Conservation (phyloP, 2,113 vertebrate genomes). For the Panthera tigris region DNA sequence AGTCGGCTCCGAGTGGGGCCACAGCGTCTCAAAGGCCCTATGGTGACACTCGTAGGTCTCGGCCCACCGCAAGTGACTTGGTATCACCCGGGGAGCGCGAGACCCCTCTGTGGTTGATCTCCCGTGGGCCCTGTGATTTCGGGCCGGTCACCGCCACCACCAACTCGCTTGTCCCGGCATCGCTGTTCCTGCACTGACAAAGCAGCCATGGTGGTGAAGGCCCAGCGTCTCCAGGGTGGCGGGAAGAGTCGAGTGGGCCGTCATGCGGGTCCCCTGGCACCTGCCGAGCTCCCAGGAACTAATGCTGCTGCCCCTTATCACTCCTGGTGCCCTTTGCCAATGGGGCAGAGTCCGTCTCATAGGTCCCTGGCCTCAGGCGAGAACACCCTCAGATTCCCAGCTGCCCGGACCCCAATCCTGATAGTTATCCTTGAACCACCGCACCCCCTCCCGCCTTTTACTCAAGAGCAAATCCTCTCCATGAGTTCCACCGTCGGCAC, state of each 20-base stretch:
- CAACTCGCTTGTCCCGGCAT: not conserved
- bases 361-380: not conserved
- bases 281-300: not conserved
- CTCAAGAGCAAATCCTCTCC: not conserved
- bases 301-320: not conserved
- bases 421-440: not conserved
- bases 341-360: not conserved
- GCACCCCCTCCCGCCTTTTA: not conserved
- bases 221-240: not conserved
- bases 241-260: not conserved
- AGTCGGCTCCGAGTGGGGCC: not conserved
- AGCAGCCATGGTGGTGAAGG: not conserved
- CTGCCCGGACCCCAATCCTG: not conserved
- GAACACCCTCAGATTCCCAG: not conserved
- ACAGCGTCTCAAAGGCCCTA: not conserved
- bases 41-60: not conserved
- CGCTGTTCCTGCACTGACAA: not conserved
- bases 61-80: not conserved
- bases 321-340: not conserved
- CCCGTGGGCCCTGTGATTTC: not conserved
- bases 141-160: not conserved
- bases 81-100: not conserved
- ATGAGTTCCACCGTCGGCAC: not conserved
- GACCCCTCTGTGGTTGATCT: not conserved
- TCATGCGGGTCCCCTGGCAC: not conserved